Evolutionary conservation across 2,888 invertebrate species (phyloP).

Genomic region (Dasypogon diadema): DNA sequence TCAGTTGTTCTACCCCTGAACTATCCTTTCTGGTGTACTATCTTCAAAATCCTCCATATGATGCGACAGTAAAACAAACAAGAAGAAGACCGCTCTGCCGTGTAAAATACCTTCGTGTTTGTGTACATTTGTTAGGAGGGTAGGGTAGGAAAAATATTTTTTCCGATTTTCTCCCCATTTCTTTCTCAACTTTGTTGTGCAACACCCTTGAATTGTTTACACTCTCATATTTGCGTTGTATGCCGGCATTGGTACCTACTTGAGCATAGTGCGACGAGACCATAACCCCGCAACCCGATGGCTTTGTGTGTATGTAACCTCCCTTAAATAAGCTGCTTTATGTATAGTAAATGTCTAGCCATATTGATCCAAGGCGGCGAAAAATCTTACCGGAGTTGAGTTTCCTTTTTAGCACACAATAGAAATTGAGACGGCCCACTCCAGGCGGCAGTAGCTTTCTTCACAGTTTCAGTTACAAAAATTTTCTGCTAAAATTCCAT

Average conservation of each 20-base stretch:
- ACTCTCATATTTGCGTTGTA: conserved; percentile 17
- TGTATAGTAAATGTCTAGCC: conserved; percentile 56
- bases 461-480: no score
- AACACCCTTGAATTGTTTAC: conserved; percentile 43
- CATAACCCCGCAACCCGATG: neutral
- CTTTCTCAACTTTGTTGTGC: conserved; percentile 42
- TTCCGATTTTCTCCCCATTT: conserved; percentile 18
- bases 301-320: conserved; percentile 2
- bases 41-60: neutral
- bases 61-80: neutral
- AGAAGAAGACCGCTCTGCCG: neutral
- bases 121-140: neutral
- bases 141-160: neutral
- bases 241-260: neutral
- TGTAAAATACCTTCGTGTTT: conserved; percentile 7
- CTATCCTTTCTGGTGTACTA: neutral
- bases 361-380: conserved; percentile 55
- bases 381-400: conserved; percentile 41
- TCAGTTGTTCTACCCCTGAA: neutral
- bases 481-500: no score
- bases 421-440: conserved; percentile 22
- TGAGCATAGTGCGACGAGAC: neutral
- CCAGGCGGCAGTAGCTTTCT: neutral
- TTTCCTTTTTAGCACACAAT: conserved; percentile 41
- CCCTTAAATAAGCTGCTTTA: conserved; percentile 44